Conservation (phyloP, 2,797 vertebrate species). For the Bradypodion ventrale region DNA sequence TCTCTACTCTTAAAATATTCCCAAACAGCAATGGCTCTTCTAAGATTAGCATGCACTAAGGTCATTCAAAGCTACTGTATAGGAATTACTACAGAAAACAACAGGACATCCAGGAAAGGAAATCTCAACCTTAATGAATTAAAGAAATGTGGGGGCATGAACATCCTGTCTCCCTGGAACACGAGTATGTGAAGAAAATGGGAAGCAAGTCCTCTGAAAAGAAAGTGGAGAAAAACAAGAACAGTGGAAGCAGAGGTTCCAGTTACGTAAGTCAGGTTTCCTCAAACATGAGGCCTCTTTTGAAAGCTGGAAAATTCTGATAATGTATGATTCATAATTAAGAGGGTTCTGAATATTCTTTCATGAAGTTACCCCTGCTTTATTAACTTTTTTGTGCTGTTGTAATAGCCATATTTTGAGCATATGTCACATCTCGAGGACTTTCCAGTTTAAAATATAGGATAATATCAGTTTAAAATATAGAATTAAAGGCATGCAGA, state of each 20-base stretch:
- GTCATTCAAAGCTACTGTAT: constrained; percentile 27
- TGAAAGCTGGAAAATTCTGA: neutral
- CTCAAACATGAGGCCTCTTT: constrained; percentile 24
- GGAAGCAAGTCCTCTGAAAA: constrained; percentile 16
- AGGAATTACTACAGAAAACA: constrained; percentile 14
- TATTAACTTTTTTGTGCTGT: neutral
- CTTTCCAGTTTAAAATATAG: neutral
- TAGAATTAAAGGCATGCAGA: no score
- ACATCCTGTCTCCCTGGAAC: constrained; percentile 59
- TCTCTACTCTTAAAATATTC: rapidly evolving
- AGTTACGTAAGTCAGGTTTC: constrained; percentile 37
- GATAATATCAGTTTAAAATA: neutral
- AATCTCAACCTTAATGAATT: constrained; percentile 18
- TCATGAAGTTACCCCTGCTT: neutral
- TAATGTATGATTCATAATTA: neutral
- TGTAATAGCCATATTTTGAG: neutral
- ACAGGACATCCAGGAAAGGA: constrained; percentile 15
- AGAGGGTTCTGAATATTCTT: constrained; percentile 4
- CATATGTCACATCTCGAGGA: neutral
- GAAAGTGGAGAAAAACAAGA: constrained; percentile 24
- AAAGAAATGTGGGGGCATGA: constrained; percentile 13
- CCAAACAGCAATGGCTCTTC: neutral
- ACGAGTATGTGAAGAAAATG: constrained; percentile 41
- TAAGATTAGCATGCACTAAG: rapidly evolving
- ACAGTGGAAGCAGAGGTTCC: constrained; percentile 33